Base-by-base conservation (phyloP, 1,140 invertebrate genomes). In the Solenopsis invicta region DNA sequence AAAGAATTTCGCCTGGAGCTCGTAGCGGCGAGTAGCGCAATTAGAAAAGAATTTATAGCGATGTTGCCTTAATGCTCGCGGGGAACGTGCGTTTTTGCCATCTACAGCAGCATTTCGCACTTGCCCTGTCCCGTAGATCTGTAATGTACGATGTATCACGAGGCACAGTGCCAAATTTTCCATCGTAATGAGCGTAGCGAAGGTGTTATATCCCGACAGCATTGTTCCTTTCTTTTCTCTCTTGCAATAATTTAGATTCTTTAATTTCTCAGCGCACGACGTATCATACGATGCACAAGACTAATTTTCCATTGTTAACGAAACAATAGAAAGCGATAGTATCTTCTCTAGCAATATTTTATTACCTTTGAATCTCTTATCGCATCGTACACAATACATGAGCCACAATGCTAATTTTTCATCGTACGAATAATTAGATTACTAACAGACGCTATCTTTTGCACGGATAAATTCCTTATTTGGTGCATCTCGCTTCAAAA, bases 21-120 rank as follows among this genome's bases (percentile, higher is more conserved):
- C 69, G 54, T 84, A 84, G 80, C 56, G 41, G 41, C 69, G 74
- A 82, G 80, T 82, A 82, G 80, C 45, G 54, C 54, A 75, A 50
- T 61, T 84, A 84, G 69, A 81, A 81, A 69, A 61, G 29, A 81
- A 81, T 82, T 59, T 54, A 82, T 16, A 74, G 37, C 54, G 80
- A 82, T 21, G 12, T 41, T n/a, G n/a, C 41, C 4, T 18, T 37
- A 71, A 59, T 13, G 50, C 56, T 72, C 67, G 67, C 24, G 21
- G n/a, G 16, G 66, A 48, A 77, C 41, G 24, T 37, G 76, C 75
- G 56, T 69, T 52, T 69, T 21, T 34, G 9, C 6, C 34, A 54
- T 45, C 34, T 21, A 16, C 45, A 54, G n/a, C 77, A 66, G 24
- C 56, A 41, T 12, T 69, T 69, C 16, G 13, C 21, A 80, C 9